phyloP scores from a whole-genome alignment of 2,888 invertebrate species.

The Lasioglossum calceatum region DNA sequence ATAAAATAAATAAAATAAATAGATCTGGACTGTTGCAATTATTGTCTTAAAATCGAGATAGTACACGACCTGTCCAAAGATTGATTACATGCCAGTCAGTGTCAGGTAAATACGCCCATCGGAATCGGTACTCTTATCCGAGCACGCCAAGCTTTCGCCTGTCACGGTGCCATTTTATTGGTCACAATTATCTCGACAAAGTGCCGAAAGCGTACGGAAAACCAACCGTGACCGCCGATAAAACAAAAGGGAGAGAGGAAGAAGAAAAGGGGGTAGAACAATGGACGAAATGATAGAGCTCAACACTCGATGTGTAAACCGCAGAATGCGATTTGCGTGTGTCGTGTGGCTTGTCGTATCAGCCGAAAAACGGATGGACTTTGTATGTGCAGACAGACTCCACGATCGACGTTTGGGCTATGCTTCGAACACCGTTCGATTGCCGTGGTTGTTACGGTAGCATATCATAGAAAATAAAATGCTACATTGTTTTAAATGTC shows the following conservation, averaged over 20 bases:
- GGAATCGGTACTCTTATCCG: conserved; percentile 4
- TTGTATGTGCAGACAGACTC: not conserved
- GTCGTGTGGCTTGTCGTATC: conserved; percentile 3
- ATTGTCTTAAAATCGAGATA: not conserved
- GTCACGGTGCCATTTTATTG: conserved; percentile 39
- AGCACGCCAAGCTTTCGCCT: not conserved
- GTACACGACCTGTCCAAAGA: not conserved
- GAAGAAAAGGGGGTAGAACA: not conserved
- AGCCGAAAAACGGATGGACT: conserved; percentile 4
- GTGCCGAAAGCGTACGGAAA: conserved; percentile 28
- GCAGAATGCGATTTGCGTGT: conserved; percentile 42
- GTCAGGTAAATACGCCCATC: not conserved
- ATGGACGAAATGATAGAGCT: conserved; percentile 57
- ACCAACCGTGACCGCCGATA: conserved; percentile 30
- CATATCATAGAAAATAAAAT: conserved; percentile 15
- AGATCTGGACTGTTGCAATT: not conserved
- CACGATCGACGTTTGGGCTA: not conserved
- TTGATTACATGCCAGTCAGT: conserved; percentile 11
- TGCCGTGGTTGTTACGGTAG: not conserved
- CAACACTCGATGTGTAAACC: conserved; percentile 61
- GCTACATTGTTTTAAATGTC: conserved; percentile 9
- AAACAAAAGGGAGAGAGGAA: not conserved
- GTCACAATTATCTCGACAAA: conserved; percentile 51
- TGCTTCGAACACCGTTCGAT: not conserved
- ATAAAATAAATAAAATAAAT: not conserved